Evolutionary conservation across 2,888 invertebrate species (phyloP).

Genomic region (Vesta saturnalis): DNA sequence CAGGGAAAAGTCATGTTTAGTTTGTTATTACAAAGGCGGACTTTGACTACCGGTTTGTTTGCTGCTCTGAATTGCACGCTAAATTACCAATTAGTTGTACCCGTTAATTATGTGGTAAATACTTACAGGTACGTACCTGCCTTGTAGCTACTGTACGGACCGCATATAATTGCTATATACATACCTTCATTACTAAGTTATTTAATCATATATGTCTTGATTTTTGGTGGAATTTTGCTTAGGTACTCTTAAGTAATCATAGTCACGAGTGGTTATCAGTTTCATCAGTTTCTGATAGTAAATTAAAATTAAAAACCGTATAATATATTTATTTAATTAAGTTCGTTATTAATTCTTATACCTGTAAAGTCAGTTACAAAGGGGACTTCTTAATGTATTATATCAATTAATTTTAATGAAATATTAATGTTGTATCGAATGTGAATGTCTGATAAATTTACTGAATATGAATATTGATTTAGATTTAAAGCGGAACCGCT

Average conservation of each 20-base stretch:
- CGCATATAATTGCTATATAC: conserved; percentile 34
- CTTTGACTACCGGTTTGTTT: conserved; percentile 10
- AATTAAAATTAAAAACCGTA: too few species aligned
- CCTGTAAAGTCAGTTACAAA: neutral
- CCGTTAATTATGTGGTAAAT: conserved; percentile 51
- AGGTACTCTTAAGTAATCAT: too few species aligned
- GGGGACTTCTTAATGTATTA: neutral
- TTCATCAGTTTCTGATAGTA: too few species aligned
- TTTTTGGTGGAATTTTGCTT: conserved; percentile 5
- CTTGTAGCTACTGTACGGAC: conserved; percentile 35
- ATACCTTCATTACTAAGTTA: conserved; percentile 22
- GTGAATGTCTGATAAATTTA: conserved; percentile 38
- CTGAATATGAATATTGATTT: conserved; percentile 39
- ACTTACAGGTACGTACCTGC: conserved; percentile 38
- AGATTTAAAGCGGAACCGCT: conserved; percentile 20
- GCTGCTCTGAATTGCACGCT: conserved; percentile 47
- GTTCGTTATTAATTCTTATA: too few species aligned
- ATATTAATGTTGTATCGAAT: conserved; percentile 37
- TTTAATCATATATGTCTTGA: conserved; percentile 24
- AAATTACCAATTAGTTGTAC: conserved; percentile 54
- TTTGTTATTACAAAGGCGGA: conserved; percentile 40
- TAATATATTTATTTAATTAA: too few species aligned
- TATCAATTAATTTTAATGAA: conserved; percentile 41
- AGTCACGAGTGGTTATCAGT: too few species aligned
- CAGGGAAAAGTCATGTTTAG: conserved; percentile 34